Base-by-base conservation (phyloP, 2,797 vertebrate species). In the Microcaecilia unicolor region DNA sequence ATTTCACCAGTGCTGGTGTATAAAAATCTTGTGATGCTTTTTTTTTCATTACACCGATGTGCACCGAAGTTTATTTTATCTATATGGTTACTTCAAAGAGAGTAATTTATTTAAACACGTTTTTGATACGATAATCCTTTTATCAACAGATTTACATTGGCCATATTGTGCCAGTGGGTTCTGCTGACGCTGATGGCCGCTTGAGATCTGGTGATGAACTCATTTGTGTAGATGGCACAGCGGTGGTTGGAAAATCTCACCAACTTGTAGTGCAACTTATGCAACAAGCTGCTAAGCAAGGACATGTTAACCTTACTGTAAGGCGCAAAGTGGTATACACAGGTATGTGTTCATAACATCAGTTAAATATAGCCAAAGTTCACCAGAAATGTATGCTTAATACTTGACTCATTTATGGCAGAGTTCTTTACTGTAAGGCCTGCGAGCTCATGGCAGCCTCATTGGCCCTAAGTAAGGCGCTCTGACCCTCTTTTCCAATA, bases 251-350 rank as follows among this genome's bases (percentile, higher is more conserved):
- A 11, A 98, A 98, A 51, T 99, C 96, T 2, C 96, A 99, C 72
- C 96, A 98, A 58, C 87, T 98, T 43, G 96, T 99, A 31, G 93
- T 99, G 51, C 94, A 98, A 41, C 88, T 99, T 48, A 99, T 99
- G 96, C 96, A 99, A 58, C 96, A 98, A 72, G 96, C 94, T 1
- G 95, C 96, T 67, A 98, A 98, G 39, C 94, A 99, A 69, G 96
- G 96, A 25, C 96, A 99, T 0, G 96, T 98, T 68, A 98, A 99
- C 63, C 87, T 99, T 64, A 98, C 92, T 1, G 90, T 99, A 55
- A 80, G 94, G 40, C 96, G 95, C 56, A 99, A 98, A 85, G 88
- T 87, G 45, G 84, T 74, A 52, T 96, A 89, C 51, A 73, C 87
- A 31, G 91, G 95, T 97, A 74, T 64, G 83, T 31, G 44, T 37